Percentiles rank a stretch among this genome's conserved stretches.
These are phyloP conservation scores for Sprattus sprattus DNA, from an alignment of 2,113 vertebrate genomes.

Conservation along the genomic window DNA sequence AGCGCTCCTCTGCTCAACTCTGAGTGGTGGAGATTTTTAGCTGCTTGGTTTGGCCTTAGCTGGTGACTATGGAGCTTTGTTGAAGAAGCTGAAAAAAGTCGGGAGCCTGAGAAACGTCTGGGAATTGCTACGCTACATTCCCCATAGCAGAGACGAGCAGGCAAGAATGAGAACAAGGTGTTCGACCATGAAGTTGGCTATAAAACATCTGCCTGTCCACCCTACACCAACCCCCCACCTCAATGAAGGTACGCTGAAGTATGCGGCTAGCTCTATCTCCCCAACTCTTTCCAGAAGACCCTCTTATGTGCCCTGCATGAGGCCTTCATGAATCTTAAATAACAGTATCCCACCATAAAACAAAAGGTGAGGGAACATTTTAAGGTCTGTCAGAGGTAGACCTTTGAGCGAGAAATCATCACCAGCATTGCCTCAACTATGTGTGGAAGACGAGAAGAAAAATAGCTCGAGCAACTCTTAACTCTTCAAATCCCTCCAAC, in stretches of 20 bases:
- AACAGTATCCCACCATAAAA: constrained; percentile 8
- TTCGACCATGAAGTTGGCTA: constrained; percentile 28
- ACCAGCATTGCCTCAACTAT: constrained; percentile 1
- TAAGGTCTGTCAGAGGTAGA: not conserved
- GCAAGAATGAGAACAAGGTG: constrained; percentile 34
- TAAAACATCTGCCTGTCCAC: constrained; percentile 18
- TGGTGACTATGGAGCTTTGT: not conserved
- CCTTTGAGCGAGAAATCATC: not conserved
- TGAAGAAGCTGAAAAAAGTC: not conserved
- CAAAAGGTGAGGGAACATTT: constrained; percentile 14
- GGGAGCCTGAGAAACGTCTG: constrained; percentile 3
- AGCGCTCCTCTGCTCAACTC: not conserved
- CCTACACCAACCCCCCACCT: not conserved
- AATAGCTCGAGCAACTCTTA: not conserved
- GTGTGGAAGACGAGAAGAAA: not conserved
- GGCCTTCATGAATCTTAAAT: constrained; percentile 13
- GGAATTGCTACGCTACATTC: constrained; percentile 16
- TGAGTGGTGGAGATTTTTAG: constrained; percentile 3
- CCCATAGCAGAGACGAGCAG: not conserved
- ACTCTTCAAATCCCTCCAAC: constrained; percentile 1
- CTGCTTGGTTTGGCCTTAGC: not conserved
- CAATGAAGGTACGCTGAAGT: constrained; percentile 12
- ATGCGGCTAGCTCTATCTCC: not conserved
- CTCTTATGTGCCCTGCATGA: constrained; percentile 8
- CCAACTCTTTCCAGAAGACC: constrained; percentile 4